phyloP scores from a whole-genome alignment of 2,888 invertebrate genomes.

The Cephus runcator region DNA sequence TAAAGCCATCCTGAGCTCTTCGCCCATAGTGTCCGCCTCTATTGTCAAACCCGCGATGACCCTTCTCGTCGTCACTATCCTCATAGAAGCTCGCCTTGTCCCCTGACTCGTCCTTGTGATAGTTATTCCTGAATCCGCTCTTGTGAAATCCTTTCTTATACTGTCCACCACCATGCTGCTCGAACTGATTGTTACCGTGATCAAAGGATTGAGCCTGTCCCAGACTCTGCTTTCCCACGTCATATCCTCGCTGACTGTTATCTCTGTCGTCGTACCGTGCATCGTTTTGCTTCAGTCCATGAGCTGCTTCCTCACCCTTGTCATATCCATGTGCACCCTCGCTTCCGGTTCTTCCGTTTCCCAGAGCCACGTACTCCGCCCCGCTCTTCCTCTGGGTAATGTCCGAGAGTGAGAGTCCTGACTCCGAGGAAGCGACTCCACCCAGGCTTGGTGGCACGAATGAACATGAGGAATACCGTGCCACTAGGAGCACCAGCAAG shows the following conservation, averaged over 20 bases:
- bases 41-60: slow-evolving; percentile 55
- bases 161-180: slow-evolving; percentile 39
- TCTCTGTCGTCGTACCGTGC: slow-evolving; percentile 68
- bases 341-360: slow-evolving; percentile 29
- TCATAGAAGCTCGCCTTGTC: slow-evolving; percentile 78
- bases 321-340: slow-evolving; percentile 29
- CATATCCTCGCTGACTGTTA: slow-evolving; percentile 65
- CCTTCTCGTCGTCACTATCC: slow-evolving; percentile 68
- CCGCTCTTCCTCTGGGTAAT: slow-evolving; percentile 28
- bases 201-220: slow-evolving; percentile 60
- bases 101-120: slow-evolving; percentile 78
- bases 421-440: slow-evolving; percentile 12
- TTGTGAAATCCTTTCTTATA: slow-evolving; percentile 78
- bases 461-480: not conserved
- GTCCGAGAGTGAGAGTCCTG: slow-evolving; percentile 25
- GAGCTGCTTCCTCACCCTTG: slow-evolving; percentile 29
- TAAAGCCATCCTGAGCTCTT: slow-evolving; percentile 36
- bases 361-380: slow-evolving; percentile 27
- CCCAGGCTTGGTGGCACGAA: slow-evolving; percentile 16
- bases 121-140: slow-evolving; percentile 76
- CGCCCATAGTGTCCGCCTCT: slow-evolving; percentile 52
- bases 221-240: slow-evolving; percentile 66
- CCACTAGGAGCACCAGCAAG: slow-evolving; percentile 8
- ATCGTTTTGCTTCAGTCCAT: slow-evolving; percentile 55
- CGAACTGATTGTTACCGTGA: slow-evolving; percentile 36